Conservation (phyloP, 2,888 invertebrate species). For the Hylaea fasciaria region DNA sequence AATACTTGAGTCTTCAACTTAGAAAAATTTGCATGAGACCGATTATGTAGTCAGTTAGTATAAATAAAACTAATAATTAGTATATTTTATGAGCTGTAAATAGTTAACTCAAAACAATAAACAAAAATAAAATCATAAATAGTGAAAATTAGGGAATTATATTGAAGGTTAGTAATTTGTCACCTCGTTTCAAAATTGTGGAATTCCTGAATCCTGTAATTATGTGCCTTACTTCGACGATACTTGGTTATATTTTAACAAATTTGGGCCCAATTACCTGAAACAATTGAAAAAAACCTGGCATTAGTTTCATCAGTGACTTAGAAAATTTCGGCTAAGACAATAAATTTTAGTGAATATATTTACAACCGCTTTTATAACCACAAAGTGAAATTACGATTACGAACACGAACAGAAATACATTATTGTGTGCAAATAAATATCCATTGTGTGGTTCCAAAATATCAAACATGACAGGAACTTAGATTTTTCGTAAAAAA, state of each 20-base stretch:
- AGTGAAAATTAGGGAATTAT: constrained; percentile 18
- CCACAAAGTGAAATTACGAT: too few relatives aligned
- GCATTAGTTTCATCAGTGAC: constrained; percentile 8
- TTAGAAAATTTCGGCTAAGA: constrained; percentile 10
- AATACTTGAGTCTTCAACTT: constrained; percentile 11
- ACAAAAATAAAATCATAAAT: not conserved
- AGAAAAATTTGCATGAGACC: constrained; percentile 9
- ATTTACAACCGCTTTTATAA: not conserved
- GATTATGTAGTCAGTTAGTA: not conserved
- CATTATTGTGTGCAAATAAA: too few relatives aligned
- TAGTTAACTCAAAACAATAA: not conserved
- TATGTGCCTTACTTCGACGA: not conserved
- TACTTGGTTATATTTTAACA: not conserved
- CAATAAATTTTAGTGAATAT: not conserved
- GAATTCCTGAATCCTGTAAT: not conserved
- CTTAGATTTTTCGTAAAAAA: too few relatives aligned
- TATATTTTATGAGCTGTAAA: not conserved
- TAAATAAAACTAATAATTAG: not conserved
- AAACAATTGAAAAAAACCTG: constrained; percentile 15
- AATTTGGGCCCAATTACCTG: constrained; percentile 17
- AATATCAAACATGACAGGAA: too few relatives aligned
- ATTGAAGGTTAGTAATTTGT: constrained; percentile 21
- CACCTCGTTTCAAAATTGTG: constrained; percentile 10
- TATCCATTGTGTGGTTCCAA: too few relatives aligned
- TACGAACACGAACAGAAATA: too few relatives aligned